Evolutionary conservation across 2,888 invertebrate genomes (phyloP), one percentile per base, ranked within the genome.

Genomic region (Macaria liturata): DNA sequence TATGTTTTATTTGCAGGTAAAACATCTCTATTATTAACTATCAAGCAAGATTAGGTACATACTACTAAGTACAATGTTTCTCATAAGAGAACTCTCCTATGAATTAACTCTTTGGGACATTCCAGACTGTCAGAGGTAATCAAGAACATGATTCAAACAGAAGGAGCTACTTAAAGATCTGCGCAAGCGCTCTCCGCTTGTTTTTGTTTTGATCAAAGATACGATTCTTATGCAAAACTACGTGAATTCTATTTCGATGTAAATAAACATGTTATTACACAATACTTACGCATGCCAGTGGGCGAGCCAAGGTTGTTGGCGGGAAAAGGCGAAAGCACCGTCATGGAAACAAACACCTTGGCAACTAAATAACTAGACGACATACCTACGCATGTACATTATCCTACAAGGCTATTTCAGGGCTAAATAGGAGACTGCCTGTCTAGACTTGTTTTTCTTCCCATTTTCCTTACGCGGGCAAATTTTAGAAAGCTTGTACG

Each of bases 241-340:
- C 75, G 76, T 73, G 75, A 75, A 69, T 76, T 76, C 77, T 78
- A 75, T 80, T 78, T 74, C 68, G 68, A 74, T 70, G 76, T 80
- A 80, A 80, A 83, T 79, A 83, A 78, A 81, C 75, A 81, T 75
- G 73, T 74, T 69, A 68, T 84, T 84, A 84, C 84, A 83, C 83
- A 86, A 86, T 69, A 66, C 55, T 57, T 76, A 75, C 74, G 73
- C 60, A 54, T 70, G 66, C 70, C 68, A 78, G 87, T 87, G 79
- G 86, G 88, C 75, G 67, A 69, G 64, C 65, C 89, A 90, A 90
- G 90, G 90, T 87, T 83, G 80, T 65, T 85, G 86, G 84, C 86
- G 88, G 84, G 86, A 52, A 87, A 80, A 58, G 49, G 64, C 71
- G 73, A 78, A 71, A 74, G 72, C 71, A 61, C 62, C 65, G 68